phyloP scores from a whole-genome alignment of 1,140 invertebrate species.

The Ceratosolen solmsi region DNA sequence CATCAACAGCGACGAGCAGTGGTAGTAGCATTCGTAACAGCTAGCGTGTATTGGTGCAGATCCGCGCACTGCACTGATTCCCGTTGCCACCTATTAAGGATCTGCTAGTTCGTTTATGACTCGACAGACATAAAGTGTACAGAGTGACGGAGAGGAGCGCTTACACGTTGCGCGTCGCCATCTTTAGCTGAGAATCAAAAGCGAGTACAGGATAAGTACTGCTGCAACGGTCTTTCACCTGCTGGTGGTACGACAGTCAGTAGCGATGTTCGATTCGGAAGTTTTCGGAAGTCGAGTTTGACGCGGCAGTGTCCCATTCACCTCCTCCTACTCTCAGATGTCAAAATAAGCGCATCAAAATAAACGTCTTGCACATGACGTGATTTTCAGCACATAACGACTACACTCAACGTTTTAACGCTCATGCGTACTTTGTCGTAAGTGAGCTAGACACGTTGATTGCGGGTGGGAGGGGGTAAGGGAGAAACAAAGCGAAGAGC shows the following conservation, averaged over 20 bases:
- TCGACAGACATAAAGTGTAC: not conserved
- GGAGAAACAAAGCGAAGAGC: not conserved
- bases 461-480: not conserved
- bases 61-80: too few species aligned
- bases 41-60: too few species aligned
- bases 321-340: not conserved
- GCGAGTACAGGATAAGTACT: conserved; percentile 40
- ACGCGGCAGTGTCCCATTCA: not conserved
- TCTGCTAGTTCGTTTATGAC: not conserved
- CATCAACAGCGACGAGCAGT: not conserved
- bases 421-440: not conserved
- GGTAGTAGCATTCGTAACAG: too few species aligned
- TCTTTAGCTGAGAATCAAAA: conserved; percentile 64
- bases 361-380: too few species aligned
- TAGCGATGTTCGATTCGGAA: too few species aligned
- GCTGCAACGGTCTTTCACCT: conserved; percentile 2
- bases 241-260: not conserved
- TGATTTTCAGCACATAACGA: too few species aligned
- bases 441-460: conserved; percentile 1
- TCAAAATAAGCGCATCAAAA: not conserved
- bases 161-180: conserved; percentile 60
- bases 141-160: conserved; percentile 11
- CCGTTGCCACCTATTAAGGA: too few species aligned
- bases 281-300: too few species aligned
- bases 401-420: not conserved